Evolutionary conservation across 1,140 invertebrate genomes (phyloP), one percentile per base, ranked within the genome.

Genomic region (Aphis craccivora): DNA sequence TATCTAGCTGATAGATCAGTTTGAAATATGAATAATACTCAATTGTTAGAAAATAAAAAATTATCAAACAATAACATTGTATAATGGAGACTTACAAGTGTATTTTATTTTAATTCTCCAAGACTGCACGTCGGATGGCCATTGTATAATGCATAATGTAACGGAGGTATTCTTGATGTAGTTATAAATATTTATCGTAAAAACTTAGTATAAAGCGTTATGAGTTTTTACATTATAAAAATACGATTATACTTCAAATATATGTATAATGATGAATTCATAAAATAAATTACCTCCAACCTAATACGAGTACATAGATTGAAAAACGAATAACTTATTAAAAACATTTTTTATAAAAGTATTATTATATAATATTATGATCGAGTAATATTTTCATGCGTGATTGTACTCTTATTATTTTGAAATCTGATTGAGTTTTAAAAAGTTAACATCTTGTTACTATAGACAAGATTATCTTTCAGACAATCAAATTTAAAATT

Each of bases 121-220:
- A 89, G 20, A 89, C 87, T 37, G 11, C 20, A 23, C 87, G n/a
- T 89, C 87, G 30, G 3, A 53, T 89, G 35, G 87, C n/a, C 30
- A 89, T 89, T 53, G n/a, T 89, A 87, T 87, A 23, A 53, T 89
- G 30, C n/a, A 87, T 87, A 87, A 87, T 87, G 30, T 48, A 89
- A 89, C n/a, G 48, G 48, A 37, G n/a, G n/a, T 53, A 89, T 53
- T 89, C 53, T 53, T 8, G 25, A 53, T 55, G n/a, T 35, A 51
- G 18, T 88, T 35, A 88, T 35, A 48, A 88, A 88, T 89, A 89
- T 89, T 53, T 89, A 53, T 89, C 30, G 23, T 89, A 25, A 23
- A 88, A 88, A 88, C 22, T 48, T 30, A 87, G 45, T 30, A 87
- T 30, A 87, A 89, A 89, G 53, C n/a, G 48, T 53, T 37, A 55